These are phyloP conservation scores for Temnopleurus reevesii DNA, from an alignment of 53 echinoderm and acorn worm species.

Conservation along the genomic window DNA sequence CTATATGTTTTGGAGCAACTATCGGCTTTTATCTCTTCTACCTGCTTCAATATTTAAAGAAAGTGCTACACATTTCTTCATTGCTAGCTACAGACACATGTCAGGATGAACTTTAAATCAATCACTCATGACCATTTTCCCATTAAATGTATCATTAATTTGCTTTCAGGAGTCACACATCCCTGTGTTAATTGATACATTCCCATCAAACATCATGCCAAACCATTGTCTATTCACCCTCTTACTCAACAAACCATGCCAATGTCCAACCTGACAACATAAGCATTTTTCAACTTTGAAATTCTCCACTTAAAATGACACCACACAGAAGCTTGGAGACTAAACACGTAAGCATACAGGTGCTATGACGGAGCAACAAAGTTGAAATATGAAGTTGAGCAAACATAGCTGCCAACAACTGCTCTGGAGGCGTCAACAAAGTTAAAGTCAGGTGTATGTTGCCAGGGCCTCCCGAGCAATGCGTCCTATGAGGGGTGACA, in stretches of 20 bases:
- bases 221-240: not conserved
- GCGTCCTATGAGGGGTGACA: not conserved
- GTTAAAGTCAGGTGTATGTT: constrained; percentile 1
- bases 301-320: not conserved
- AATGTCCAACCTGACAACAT: not conserved
- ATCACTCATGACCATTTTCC: no score
- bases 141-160: not conserved
- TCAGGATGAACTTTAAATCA: no score
- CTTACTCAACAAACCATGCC: not conserved
- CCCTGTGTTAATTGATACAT: not conserved
- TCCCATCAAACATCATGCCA: not conserved
- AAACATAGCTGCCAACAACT: not conserved
- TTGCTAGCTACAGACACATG: no score
- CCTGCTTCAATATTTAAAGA: no score
- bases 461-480: constrained; percentile 17
- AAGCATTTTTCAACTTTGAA: not conserved
- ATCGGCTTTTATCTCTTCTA: no score
- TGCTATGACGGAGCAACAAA: not conserved
- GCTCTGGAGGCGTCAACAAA: no score
- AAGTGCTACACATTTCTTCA: no score
- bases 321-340: no score
- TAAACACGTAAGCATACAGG: not conserved
- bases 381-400: not conserved
- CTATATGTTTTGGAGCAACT: no score
- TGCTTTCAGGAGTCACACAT: not conserved